phyloP scores from a whole-genome alignment of 2,797 vertebrate genomes.

The Molothrus aeneus region DNA sequence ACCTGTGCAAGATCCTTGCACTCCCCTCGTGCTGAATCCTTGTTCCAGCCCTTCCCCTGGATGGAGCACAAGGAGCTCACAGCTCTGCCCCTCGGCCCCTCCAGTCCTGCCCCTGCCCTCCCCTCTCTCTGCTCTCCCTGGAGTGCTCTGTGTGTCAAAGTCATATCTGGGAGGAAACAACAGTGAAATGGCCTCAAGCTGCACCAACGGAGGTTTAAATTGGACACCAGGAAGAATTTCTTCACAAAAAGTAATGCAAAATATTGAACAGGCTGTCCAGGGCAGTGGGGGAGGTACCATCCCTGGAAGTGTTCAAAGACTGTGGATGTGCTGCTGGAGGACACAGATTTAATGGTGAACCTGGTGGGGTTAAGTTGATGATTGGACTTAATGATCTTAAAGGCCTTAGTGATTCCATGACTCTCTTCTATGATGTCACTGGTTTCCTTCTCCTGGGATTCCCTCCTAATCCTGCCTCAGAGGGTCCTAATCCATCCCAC shows the following conservation, averaged over 20 bases:
- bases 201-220: neutral
- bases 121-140: rapidly evolving
- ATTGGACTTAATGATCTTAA: neutral
- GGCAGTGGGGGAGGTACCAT: neutral
- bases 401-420: neutral
- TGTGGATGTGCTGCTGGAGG: neutral
- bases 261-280: neutral
- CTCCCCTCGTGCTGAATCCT: rapidly evolving
- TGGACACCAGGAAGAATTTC: neutral
- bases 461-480: neutral
- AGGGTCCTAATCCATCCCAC: neutral
- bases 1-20: no score
- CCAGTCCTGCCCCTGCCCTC: neutral
- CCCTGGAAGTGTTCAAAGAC: neutral
- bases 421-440: neutral
- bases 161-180: neutral
- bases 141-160: neutral
- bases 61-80: neutral
- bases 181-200: neutral
- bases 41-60: neutral
- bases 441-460: neutral
- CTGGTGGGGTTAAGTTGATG: neutral
- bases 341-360: neutral
- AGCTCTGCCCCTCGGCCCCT: rapidly evolving
- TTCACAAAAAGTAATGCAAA: neutral